Base-by-base conservation (phyloP, 2,888 invertebrate genomes). In the Andrena trimmerana region DNA sequence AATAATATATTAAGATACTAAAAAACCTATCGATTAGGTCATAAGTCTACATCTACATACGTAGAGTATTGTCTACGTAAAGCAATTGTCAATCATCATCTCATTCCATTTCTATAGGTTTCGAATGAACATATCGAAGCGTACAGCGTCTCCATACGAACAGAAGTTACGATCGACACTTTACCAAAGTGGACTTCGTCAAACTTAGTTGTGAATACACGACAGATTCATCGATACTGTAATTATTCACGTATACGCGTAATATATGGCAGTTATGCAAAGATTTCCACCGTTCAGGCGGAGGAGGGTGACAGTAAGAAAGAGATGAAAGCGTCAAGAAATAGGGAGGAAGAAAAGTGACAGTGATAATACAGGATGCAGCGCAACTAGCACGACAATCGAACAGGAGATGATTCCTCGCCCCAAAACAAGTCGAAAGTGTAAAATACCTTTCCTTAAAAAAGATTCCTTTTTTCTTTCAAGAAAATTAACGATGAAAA, bases 231-330 rank as follows among this genome's bases (percentile, higher is more conserved):
- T 31, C 48, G 20, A 67, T 50, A 67, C 31, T 13, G 68, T 52
- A 57, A 20, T 54, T 68, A 50, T 52, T 29, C 31, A 20, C 31
- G 70, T 59, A 59, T 42, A 54, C 31, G 20, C 27, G 13, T 48
- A 50, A 57, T 36, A 68, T 57, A 36, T 68, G 68, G 68, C 68
- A 68, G 68, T 68, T 57, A 68, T 24, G 57, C 33, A 27, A 57
- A 57, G 33, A 16, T 68, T 36, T 68, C 33, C 57, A 20, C n/a
- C 59, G 29, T 69, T 59, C 10, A 24, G 4, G 20, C 31, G 29
- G 13, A 42, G 24, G 42, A 48, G 13, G 13, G 33, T 65, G 7
- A 48, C 4, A 42, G 27, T 27, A 29, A 13, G 59, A 59, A 48
- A 33, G 5, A 42, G 16, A 16, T 42, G 20, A 65, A 42, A 42